A percentile compares a stretch with the other conserved stretches of the same genome.
Evolutionary conservation across 2,797 vertebrate species (phyloP).

Genomic region (Periophthalmus magnuspinnatus): DNA sequence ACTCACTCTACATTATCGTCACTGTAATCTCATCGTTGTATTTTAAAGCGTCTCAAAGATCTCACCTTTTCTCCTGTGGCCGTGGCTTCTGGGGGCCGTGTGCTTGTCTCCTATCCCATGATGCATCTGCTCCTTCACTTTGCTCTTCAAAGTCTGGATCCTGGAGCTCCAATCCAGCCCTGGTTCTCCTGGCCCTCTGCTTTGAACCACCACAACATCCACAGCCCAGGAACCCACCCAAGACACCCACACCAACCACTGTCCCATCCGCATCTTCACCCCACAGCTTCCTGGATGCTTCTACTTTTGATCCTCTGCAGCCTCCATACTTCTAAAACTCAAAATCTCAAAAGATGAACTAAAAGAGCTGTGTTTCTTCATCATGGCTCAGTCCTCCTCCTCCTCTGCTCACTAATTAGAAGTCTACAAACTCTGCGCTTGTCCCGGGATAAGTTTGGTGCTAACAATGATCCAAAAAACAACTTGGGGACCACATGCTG

Average conservation of each 20-base stretch:
- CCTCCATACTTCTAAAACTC: slow-evolving; percentile 30
- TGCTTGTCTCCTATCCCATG: slow-evolving; percentile 60
- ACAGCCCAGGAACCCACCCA: slow-evolving; percentile 63
- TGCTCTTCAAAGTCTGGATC: slow-evolving; percentile 46
- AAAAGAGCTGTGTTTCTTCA: slow-evolving; percentile 37
- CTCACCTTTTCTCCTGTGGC: slow-evolving; percentile 80
- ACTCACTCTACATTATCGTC: too few relatives aligned
- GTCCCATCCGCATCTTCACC: slow-evolving; percentile 67
- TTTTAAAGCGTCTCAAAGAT: too few relatives aligned
- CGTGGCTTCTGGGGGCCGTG: slow-evolving; percentile 54
- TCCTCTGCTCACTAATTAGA: slow-evolving; percentile 55
- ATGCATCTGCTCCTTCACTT: slow-evolving; percentile 57
- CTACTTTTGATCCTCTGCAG: slow-evolving; percentile 28
- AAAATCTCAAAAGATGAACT: slow-evolving; percentile 49
- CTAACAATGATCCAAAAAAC: slow-evolving; percentile 81
- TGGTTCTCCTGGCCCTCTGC: slow-evolving; percentile 56
- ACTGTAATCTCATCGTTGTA: too few relatives aligned
- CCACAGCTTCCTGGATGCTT: slow-evolving; percentile 30
- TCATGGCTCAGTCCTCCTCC: slow-evolving; percentile 65
- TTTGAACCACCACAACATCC: slow-evolving; percentile 63
- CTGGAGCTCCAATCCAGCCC: slow-evolving; percentile 50
- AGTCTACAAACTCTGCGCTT: slow-evolving; percentile 55
- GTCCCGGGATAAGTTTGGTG: slow-evolving; percentile 61
- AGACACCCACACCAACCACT: slow-evolving; percentile 68
- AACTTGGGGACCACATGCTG: slow-evolving; percentile 86